phyloP scores from a whole-genome alignment of 2,113 vertebrate species.

The Ceyx cyanopectus region DNA sequence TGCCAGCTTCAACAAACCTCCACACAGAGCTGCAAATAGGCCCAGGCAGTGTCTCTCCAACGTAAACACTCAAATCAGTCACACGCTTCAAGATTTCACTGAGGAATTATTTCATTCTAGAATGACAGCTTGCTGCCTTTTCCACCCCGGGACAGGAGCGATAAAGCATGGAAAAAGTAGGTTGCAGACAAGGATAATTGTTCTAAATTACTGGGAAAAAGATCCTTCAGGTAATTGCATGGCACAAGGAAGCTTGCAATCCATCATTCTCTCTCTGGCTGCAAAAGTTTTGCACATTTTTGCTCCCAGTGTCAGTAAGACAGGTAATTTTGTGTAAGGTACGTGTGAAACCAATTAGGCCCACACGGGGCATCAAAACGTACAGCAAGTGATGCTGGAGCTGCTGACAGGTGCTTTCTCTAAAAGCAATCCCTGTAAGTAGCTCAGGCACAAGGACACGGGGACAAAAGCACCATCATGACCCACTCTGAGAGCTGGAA shows the following conservation, averaged over 20 bases:
- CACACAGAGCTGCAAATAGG: accelerated
- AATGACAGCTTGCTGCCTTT: background rate
- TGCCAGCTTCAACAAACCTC: accelerated
- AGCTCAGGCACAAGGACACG: background rate
- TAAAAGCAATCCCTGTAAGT: background rate
- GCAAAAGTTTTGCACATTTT: background rate
- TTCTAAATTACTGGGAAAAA: background rate
- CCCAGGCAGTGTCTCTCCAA: accelerated
- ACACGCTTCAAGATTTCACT: accelerated
- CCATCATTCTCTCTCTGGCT: background rate
- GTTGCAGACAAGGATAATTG: background rate
- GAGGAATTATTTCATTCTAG: background rate
- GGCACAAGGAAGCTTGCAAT: background rate
- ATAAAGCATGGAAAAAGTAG: background rate
- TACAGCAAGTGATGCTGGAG: background rate
- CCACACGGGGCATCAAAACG: background rate
- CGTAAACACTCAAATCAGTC: background rate
- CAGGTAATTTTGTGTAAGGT: background rate
- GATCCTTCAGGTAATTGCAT: background rate
- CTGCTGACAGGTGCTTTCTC: slow-evolving; percentile 20
- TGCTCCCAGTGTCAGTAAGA: background rate
- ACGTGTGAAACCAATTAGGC: slow-evolving; percentile 18
- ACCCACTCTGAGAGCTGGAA: background rate
- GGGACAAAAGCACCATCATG: background rate
- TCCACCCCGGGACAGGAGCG: background rate